Evolutionary conservation across 2,113 vertebrate genomes (phyloP), one percentile per base, ranked within the genome.

Genomic region (Trogon surrucura): DNA sequence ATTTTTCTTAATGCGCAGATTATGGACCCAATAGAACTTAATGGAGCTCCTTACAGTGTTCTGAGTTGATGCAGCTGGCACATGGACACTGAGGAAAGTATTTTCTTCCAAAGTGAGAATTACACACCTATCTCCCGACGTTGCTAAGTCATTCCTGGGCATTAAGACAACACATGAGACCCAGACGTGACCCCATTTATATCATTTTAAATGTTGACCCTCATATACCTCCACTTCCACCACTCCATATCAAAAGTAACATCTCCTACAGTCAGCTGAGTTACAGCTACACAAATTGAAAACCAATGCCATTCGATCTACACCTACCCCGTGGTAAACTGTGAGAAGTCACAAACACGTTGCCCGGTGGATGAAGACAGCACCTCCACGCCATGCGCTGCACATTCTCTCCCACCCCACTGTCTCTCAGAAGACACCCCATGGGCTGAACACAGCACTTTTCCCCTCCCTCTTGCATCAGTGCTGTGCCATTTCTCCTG

Each of bases 21-120:
- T 97, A 97, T 97, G 93, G 95, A 97, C 96, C 95, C 90, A 96
- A 88, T 74, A 97, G 96, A 96, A 97, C 95, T 96, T 97, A 96
- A 97, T 93, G 92, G 95, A 96, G 89, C 95, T 94, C 94, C 96
- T 96, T 88, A 96, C 82, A 88, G 88, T 93, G 93, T 96, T 96
- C 90, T 95, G 95, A 96, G 95, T 94, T 8, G 0, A 94, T 81
- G 95, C 80, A 94, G 90, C 92, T 96, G 95, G 95, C 95, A 95
- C 80, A 81, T 92, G 90, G 93, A 96, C 79, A 81, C 92, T 13
- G 47, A 85, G 25, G 27, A 88, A 96, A 86, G 72, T 36, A 54
- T 90, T 60, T 91, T 83, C 38, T 79, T 90, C 79, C 81, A 56
- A 80, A 88, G 21, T 79, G 38, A 88, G 82, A 84, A 78, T 61